Base-by-base conservation (phyloP, 2,797 vertebrate genomes). In the Holocentrus rufus region DNA sequence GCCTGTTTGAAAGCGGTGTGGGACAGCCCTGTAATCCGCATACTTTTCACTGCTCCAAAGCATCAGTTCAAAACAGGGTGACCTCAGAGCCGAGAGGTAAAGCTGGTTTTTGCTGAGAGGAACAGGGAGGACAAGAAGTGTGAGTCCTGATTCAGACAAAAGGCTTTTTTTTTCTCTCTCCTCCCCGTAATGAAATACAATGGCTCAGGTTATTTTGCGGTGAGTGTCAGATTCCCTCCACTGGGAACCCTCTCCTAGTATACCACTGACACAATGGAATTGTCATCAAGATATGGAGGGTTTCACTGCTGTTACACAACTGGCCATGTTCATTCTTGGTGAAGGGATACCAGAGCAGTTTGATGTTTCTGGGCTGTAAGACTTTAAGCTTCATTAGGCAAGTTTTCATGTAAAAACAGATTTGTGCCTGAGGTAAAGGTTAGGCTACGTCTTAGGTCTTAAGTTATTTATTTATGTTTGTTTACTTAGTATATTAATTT, bases 171-270 rank as follows among this genome's bases (percentile, higher is more conserved):
- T 60, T 47, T 46, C 10, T 47, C 10, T 67, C 27, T 10, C 5
- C 60, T 70, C 15, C 22, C 25, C 49, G 20, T 58, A 56, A 64
- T 47, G 9, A 2, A 57, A 69, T 22, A 74, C 62, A 80, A 74
- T 5, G 44, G 39, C 44, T 44, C 6, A 2, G 23, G 25, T 36
- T 56, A 7, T 72, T 73, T 54, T 50, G 50, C 54, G 18, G 30
- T 46, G 27, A 65, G 69, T 56, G 61, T 76, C 66, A 57, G 18
- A 67, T 84, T 80, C 42, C 69, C 44, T 39, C 27, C 42, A 47
- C 18, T 17, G 36, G 2, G 57, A 62, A 57, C 20, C 2, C 10
- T 65, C 17, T 66, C 9, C 56, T 63, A 49, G 30, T 54, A 34
- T n/a, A 42, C 7, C 0, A 5, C 31, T 58, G 6, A 53, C 34